Evolutionary conservation across 2,113 vertebrate species (phyloP), one percentile per base, ranked within the genome.

Genomic region (Lucifuga dentata): DNA sequence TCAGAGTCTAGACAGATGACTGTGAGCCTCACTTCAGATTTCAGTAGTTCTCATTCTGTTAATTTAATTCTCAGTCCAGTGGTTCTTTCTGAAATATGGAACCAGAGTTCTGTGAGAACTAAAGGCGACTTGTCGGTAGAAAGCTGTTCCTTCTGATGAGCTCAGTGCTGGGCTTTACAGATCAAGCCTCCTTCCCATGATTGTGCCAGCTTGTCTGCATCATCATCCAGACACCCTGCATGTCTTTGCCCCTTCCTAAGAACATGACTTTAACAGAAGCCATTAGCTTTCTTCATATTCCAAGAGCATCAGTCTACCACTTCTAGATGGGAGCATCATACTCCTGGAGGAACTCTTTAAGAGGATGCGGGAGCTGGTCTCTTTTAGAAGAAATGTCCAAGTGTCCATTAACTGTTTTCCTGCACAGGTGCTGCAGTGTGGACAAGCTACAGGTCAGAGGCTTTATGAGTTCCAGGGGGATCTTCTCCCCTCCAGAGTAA

Each of bases 321-420:
- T 80, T 73, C 90, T 95, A 99, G 71, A 99, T 95, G 0, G 95
- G 94, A 23, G 95, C 93, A 12, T 99, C 96, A 0, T 99, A 99
- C 85, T 96, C 93, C 90, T 96, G 92, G 41, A 99, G 92, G 80
- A 97, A 99, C 76, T 99, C 94, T 86, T 94, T 95, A 8, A 99
- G 93, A 71, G 93, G 91, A 44, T 90, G 90, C 0, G 98, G 98
- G 73, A 99, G 94, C 81, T 97, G 93, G 49, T 96, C 94, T 83
- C 91, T 92, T 66, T 93, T 94, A 50, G 93, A 91, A 0, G 95
- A 96, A 49, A 93, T 92, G 78, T 95, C 94, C 88, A 95, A 78
- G 81, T 96, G 94, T 59, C 96, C 95, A 0, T 99, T 99, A 53
- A 99, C 96, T 0, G 96, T 97, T 89, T 98, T 99, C 59, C 98